phyloP scores from a whole-genome alignment of 2,888 invertebrate species.

The Nematopogon swammerdamellus region DNA sequence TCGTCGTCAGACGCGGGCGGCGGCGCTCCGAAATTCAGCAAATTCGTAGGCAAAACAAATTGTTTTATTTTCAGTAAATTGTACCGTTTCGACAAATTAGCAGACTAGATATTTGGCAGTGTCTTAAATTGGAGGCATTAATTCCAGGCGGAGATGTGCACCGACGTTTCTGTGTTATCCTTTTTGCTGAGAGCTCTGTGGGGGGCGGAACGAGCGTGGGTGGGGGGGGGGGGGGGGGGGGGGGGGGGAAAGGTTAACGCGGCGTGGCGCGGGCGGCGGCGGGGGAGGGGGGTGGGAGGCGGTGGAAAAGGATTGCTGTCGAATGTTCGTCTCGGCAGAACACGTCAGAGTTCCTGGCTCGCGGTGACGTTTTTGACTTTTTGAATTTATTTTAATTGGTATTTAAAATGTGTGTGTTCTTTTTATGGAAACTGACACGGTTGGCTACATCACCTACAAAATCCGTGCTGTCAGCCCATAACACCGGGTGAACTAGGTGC shows the following conservation, averaged over 20 bases:
- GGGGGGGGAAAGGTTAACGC: too few relatives aligned
- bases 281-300: neutral
- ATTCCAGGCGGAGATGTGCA: neutral
- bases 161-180: neutral
- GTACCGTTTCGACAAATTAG: neutral
- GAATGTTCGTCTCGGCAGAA: neutral
- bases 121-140: neutral
- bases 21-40: neutral
- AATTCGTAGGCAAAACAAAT: neutral
- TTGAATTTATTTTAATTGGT: too few relatives aligned
- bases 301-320: neutral
- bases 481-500: too few relatives aligned
- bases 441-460: too few relatives aligned
- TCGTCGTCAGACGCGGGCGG: too few relatives aligned
- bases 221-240: too few relatives aligned
- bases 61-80: neutral
- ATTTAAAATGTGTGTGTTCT: neutral
- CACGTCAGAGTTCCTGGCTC: neutral
- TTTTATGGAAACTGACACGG: too few relatives aligned
- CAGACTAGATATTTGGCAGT: neutral
- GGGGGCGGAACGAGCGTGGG: too few relatives aligned
- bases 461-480: too few relatives aligned
- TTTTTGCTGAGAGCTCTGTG: neutral
- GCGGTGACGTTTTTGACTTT: neutral
- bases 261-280: too few relatives aligned